Percentiles rank a stretch among this genome's conserved stretches.
phyloP scores from a whole-genome alignment of 2,888 invertebrate genomes.

The Penaeus monodon region DNA sequence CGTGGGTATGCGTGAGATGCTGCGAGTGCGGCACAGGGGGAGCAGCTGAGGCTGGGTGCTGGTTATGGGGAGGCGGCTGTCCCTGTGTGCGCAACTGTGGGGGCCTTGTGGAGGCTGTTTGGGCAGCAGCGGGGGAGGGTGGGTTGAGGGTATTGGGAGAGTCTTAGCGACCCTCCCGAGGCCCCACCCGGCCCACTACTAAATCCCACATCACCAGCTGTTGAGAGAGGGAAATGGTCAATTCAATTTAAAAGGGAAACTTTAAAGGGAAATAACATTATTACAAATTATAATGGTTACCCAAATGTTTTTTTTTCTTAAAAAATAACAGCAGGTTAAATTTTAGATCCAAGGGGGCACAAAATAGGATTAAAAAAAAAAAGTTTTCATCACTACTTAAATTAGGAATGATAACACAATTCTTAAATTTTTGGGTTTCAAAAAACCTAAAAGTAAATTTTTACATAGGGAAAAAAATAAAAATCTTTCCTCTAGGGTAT shows the following conservation, averaged over 20 bases:
- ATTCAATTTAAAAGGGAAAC: not conserved
- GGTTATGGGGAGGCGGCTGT: constrained; percentile 41
- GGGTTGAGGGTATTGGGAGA: constrained; percentile 43
- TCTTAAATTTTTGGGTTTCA: no score
- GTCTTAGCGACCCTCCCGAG: constrained; percentile 41
- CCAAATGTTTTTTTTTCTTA: no score
- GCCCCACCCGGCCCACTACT: constrained; percentile 54
- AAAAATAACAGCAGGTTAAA: no score
- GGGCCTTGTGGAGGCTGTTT: constrained; percentile 37
- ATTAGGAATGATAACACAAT: no score
- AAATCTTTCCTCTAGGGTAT: no score
- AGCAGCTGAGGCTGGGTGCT: constrained; percentile 41
- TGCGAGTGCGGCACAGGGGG: constrained; percentile 47
- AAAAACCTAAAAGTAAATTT: no score
- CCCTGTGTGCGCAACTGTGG: constrained; percentile 46
- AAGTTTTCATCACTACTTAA: no score
- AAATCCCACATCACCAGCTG: constrained; percentile 54
- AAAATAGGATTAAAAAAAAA: no score
- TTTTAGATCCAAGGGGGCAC: no score
- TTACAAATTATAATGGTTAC: no score
- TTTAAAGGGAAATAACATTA: not conserved
- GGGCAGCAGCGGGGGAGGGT: constrained; percentile 46
- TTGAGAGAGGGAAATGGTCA: not conserved
- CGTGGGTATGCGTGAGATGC: constrained; percentile 52
- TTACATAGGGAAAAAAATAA: no score